Conservation (phyloP, 2,113 vertebrate genomes). For the Hyperoodon ampullatus region DNA sequence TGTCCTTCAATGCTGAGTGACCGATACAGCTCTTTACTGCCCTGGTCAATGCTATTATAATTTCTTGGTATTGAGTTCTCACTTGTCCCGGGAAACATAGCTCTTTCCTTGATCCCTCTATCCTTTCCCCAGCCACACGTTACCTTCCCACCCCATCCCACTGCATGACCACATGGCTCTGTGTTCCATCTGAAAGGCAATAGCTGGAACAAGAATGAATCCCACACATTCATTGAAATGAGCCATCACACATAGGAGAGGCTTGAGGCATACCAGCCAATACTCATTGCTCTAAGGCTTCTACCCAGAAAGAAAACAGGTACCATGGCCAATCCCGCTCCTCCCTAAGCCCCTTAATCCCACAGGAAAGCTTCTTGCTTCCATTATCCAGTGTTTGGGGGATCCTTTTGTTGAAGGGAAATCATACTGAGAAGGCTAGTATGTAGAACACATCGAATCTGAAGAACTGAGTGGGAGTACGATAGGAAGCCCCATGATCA, state of each 20-base stretch:
- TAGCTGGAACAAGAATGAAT: not conserved
- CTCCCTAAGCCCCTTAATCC: not conserved
- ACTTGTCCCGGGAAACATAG: not conserved
- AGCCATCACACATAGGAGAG: not conserved
- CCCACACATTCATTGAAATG: not conserved
- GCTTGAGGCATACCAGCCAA: not conserved
- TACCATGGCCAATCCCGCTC: not conserved
- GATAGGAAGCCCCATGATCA: not conserved
- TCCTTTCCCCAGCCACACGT: fast-evolving
- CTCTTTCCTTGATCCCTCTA: not conserved
- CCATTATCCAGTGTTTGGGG: not conserved
- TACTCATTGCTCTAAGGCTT: not conserved
- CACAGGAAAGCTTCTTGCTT: not conserved
- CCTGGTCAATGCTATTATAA: not conserved
- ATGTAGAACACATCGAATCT: not conserved
- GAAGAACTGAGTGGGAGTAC: not conserved
- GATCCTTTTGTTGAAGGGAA: constrained; percentile 1
- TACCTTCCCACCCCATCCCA: not conserved
- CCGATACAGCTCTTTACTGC: no score
- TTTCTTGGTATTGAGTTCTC: not conserved
- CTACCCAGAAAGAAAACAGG: not conserved
- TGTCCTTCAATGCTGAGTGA: not conserved
- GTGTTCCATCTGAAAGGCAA: not conserved
- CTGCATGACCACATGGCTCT: not conserved
- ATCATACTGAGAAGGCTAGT: not conserved